These are phyloP conservation scores for Amphiprion percula DNA, from an alignment of 2,113 vertebrate genomes.

Conservation along the genomic window DNA sequence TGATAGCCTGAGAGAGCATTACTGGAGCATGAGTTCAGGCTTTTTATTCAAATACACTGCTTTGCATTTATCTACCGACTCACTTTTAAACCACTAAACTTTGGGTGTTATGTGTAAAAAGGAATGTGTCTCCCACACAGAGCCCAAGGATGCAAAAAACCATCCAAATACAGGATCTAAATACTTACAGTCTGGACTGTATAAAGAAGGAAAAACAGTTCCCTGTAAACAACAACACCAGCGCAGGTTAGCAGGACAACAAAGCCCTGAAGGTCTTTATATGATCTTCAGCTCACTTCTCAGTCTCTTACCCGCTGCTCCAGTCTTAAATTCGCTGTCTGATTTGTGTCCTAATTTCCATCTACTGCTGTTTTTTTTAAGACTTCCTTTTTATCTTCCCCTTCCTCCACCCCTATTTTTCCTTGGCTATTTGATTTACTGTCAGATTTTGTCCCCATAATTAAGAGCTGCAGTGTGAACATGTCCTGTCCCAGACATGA, in stretches of 20 bases:
- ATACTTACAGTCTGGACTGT: background rate
- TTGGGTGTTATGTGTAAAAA: no score
- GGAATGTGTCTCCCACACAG: no score
- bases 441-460: slow-evolving; percentile 50
- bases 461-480: slow-evolving; percentile 40
- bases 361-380: slow-evolving; percentile 13
- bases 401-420: slow-evolving; percentile 12
- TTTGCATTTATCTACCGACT: no score
- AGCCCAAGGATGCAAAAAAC: no score
- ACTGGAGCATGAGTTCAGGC: no score
- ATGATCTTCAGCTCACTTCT: slow-evolving; percentile 45
- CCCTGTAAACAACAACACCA: background rate
- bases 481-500: slow-evolving; percentile 14
- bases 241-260: background rate
- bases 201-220: background rate
- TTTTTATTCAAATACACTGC: no score
- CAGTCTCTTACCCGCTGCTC: slow-evolving; percentile 33
- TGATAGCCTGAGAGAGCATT: no score
- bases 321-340: slow-evolving; percentile 24
- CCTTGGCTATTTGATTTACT: slow-evolving; percentile 28
- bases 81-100: no score
- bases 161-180: background rate
- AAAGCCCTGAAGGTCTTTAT: background rate
- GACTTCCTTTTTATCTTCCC: slow-evolving; percentile 3
- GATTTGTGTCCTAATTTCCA: slow-evolving; percentile 37